Percentiles rank a stretch among this genome's conserved stretches.
Evolutionary conservation across 2,888 invertebrate genomes (phyloP).

Genomic region (Drepanosiphum platanoidis): DNA sequence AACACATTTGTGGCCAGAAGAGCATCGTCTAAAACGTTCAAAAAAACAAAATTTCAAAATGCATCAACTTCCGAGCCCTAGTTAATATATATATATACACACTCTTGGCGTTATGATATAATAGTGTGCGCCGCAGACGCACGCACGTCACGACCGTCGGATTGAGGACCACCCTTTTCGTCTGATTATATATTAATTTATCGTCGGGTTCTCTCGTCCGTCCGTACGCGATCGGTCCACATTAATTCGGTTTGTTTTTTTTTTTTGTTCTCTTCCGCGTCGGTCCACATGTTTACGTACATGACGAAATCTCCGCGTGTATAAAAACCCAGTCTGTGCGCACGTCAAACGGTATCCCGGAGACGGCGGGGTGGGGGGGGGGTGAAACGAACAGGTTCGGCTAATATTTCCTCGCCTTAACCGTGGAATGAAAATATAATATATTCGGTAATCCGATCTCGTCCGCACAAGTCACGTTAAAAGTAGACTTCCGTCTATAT

Average conservation of each 20-base stretch:
- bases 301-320: neutral
- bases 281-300: neutral
- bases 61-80: no score
- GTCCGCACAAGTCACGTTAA: neutral
- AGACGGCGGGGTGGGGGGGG: no score
- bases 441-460: constrained; percentile 24
- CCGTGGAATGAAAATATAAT: neutral
- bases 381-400: neutral
- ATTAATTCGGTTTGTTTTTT: neutral
- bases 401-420: neutral
- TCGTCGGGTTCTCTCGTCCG: neutral
- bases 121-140: neutral
- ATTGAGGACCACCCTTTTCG: neutral
- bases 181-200: no score
- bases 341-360: neutral
- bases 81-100: no score
- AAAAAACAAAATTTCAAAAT: no score
- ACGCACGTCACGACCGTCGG: neutral
- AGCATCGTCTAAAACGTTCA: no score
- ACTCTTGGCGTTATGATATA: no score
- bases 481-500: no score
- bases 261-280: neutral
- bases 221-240: neutral
- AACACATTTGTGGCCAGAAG: no score
- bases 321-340: neutral